Base-by-base conservation (phyloP, 2,888 invertebrate genomes). In the Leucania comma region DNA sequence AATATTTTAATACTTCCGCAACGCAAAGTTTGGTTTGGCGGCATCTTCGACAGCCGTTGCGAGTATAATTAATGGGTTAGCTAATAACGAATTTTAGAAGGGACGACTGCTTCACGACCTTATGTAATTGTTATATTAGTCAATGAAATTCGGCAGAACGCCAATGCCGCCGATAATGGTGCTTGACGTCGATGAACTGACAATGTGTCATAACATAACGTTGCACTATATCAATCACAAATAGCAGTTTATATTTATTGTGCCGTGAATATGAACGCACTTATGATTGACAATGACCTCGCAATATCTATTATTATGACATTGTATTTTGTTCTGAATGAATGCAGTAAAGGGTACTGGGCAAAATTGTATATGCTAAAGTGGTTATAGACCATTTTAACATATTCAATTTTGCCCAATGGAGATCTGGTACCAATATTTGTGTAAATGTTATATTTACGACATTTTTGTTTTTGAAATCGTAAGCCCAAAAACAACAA, bases 1-100 rank as follows among this genome's bases (percentile, higher is more conserved):
- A 80, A 78, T 86, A 86, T 88, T 88, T 88, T 86, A 86, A 84
- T 87, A 87, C 81, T 87, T 86, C 82, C 81, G 66, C 78, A 72
- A 82, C 83, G 85, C 88, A 87, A 90, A 90, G 89, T 91, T 90
- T 86, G 87, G 88, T 88, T 89, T 87, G 87, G 89, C 87, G 88
- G 88, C 91, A 91, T 93, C 93, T 94, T 93, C 91, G 93, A 94
- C 93, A 93, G 92, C 90, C 91, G 91, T 88, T 92, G 89, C 90
- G 87, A 89, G 90, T 90, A 91, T 93, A 93, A 94, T 94, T 94
- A 94, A 94, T 94, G 91, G 89, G 85, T 88, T 86, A 86, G 86
- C 88, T 89, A 87, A 87, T 86, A 85, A 81, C 50, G 75, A 32
- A 73, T 63, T 92, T 91, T 90, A 89, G 72, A 85, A 53, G 42